A percentile compares a stretch with the other conserved stretches of the same genome.
Conservation (phyloP, 2,888 invertebrate species). For the Aradus depressus region DNA sequence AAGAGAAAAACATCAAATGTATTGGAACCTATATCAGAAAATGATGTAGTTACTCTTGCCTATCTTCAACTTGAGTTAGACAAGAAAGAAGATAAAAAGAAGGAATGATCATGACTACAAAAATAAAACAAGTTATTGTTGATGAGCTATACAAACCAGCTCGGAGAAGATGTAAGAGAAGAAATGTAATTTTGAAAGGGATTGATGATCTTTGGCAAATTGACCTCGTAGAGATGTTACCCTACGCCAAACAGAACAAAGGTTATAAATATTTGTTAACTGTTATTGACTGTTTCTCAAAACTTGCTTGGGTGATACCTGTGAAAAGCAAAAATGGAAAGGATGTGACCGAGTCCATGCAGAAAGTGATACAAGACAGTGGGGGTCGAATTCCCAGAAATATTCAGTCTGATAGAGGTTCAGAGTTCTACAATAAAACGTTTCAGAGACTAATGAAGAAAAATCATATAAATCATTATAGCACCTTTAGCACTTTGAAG, state of each 20-base stretch:
- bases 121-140: slow-evolving; percentile 1
- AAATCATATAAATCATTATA: slow-evolving; percentile 24
- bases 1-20: too few relatives aligned
- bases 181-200: slow-evolving; percentile 18
- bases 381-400: slow-evolving; percentile 17
- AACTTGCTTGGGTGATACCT: slow-evolving; percentile 11
- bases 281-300: slow-evolving; percentile 14
- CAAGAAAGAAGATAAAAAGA: too few relatives aligned
- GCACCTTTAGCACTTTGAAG: slow-evolving; percentile 19
- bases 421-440: slow-evolving; percentile 24
- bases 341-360: slow-evolving; percentile 12
- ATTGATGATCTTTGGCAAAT: slow-evolving; percentile 21
- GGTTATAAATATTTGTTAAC: slow-evolving; percentile 19
- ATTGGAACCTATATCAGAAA: too few relatives aligned
- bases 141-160: slow-evolving; percentile 19
- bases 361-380: background rate
- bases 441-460: slow-evolving; percentile 21
- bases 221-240: slow-evolving; percentile 21
- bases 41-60: too few relatives aligned
- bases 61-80: too few relatives aligned
- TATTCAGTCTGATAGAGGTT: slow-evolving; percentile 24
- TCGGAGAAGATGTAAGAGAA: slow-evolving; percentile 9
- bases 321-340: slow-evolving; percentile 18
- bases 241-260: too few relatives aligned
- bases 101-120: too few relatives aligned